These are phyloP conservation scores for Hypotaenidia okinawae DNA, from an alignment of 2,797 vertebrate genomes.

Conservation along the genomic window DNA sequence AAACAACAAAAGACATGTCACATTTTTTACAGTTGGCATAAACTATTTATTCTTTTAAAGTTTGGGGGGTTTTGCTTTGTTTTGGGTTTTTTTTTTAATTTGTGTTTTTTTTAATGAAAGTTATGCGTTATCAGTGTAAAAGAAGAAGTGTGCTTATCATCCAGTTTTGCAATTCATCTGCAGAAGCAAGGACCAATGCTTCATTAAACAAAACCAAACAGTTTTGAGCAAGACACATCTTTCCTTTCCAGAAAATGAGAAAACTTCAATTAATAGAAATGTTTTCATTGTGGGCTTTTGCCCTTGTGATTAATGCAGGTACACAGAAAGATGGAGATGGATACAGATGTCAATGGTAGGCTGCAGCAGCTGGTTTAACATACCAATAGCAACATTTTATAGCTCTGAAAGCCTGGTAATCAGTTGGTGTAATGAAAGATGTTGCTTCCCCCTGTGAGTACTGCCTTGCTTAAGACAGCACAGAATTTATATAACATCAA, in stretches of 20 bases:
- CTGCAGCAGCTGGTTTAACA: background rate
- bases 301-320: background rate
- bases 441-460: background rate
- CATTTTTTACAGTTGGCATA: background rate
- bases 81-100: too few relatives aligned
- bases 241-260: constrained; percentile 4
- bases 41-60: background rate
- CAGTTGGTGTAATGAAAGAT: background rate
- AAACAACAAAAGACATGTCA: background rate
- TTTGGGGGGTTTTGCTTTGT: too few relatives aligned
- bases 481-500: background rate
- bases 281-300: background rate
- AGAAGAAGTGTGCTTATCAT: background rate
- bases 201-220: background rate
- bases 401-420: background rate
- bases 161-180: background rate
- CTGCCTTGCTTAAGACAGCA: background rate
- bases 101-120: background rate
- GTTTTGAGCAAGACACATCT: background rate
- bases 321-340: background rate
- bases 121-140: background rate
- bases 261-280: background rate
- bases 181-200: background rate
- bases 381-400: background rate
- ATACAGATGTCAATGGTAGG: background rate